Conservation (phyloP, 2,113 vertebrate genomes). For the Carettochelys insculpta region DNA sequence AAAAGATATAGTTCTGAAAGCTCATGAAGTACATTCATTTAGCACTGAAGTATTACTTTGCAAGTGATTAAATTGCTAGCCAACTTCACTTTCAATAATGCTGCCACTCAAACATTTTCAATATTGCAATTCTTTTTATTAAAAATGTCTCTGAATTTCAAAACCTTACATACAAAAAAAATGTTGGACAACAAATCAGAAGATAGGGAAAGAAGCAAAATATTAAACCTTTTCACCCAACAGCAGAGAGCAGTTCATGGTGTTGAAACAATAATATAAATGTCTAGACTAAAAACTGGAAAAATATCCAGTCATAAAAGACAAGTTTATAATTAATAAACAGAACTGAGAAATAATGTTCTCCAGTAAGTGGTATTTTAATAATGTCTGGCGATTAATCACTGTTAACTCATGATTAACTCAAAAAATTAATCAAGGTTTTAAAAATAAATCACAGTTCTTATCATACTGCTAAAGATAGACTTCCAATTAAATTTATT, state of each 20-base stretch:
- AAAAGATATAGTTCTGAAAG: constrained; percentile 64
- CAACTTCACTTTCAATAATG: constrained; percentile 60
- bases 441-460: too few relatives aligned
- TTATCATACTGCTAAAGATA: too few relatives aligned
- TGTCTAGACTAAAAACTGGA: not conserved
- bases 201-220: not conserved
- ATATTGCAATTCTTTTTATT: constrained; percentile 40
- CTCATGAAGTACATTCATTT: constrained; percentile 65
- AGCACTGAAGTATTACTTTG: constrained; percentile 59
- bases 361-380: not conserved
- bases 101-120: constrained; percentile 50
- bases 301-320: not conserved
- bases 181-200: not conserved
- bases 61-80: constrained; percentile 61
- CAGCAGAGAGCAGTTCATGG: not conserved
- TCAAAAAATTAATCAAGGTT: too few relatives aligned
- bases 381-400: not conserved
- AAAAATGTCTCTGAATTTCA: constrained; percentile 15
- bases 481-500: too few relatives aligned
- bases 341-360: not conserved
- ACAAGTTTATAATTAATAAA: not conserved
- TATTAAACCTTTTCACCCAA: not conserved
- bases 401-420: too few relatives aligned
- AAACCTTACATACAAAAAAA: constrained; percentile 16
- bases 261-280: not conserved